Evolutionary conservation across 2,113 vertebrate species (phyloP).

Genomic region (Passer montanus): DNA sequence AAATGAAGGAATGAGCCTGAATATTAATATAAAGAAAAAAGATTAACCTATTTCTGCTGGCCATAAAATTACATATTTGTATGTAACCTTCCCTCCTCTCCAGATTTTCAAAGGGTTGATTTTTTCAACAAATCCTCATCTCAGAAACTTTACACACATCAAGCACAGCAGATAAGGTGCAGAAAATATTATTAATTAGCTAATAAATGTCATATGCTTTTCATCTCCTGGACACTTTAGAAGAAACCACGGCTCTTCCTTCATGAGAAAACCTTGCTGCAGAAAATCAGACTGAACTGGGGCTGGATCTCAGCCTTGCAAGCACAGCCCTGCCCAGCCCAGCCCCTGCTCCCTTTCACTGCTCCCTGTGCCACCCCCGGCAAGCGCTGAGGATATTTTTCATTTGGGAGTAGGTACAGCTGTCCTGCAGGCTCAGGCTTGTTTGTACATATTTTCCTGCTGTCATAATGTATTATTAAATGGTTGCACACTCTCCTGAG

Average conservation of each 20-base stretch:
- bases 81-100: not conserved
- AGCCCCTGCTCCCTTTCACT: not conserved
- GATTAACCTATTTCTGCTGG: not conserved
- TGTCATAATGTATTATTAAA: not conserved
- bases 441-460: not conserved
- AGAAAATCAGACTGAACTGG: not conserved
- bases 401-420: not conserved
- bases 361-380: not conserved
- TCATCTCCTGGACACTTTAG: not conserved
- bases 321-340: conserved; percentile 59
- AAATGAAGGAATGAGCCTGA: not conserved
- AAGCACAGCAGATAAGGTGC: not conserved
- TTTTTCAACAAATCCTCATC: not conserved
- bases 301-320: conserved; percentile 27
- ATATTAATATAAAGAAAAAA: not conserved
- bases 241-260: not conserved
- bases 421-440: conserved; percentile 5
- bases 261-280: not conserved
- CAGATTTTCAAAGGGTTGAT: not conserved
- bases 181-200: conserved; percentile 41
- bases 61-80: not conserved
- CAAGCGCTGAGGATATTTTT: not conserved
- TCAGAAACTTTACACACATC: not conserved
- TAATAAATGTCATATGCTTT: conserved; percentile 48
- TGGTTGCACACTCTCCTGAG: not conserved